Evolutionary conservation across 1,140 invertebrate species (phyloP), one percentile per base, ranked within the genome.

Genomic region (Diachasmimorpha longicaudata): DNA sequence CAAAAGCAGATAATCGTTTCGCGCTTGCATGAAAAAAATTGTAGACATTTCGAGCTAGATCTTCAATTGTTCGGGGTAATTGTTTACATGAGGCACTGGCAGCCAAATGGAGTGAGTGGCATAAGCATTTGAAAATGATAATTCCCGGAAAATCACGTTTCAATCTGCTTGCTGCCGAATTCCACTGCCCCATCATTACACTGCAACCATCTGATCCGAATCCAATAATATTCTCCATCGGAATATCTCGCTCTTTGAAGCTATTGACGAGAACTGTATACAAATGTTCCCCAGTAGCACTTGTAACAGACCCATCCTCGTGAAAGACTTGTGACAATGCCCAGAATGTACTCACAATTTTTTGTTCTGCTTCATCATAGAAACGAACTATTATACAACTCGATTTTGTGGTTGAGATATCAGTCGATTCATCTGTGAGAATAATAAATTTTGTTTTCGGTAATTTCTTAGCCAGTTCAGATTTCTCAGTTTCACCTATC

Each of bases 181-280:
- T 84, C 37, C 79, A 11, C 19, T 31, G 4, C 10, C 58, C 66
- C 66, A 68, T 68, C 66, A 68, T 68, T 4, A 68, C 66, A 14
- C 39, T 68, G 14, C 66, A 68, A 1, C 66, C 31, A 19, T 68
- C 66, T 13, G 31, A 68, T 5, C 66, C 85, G 72, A 87, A 88
- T 11, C 88, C 86, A 72, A 87, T 80, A 10, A 86, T 76, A 78
- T 89, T 88, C n/a, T 82, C 66, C 10, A 81, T 42, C 19, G 83
- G 84, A 55, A 88, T 79, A 2, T 78, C 69, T 48, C 76, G 21
- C n/a, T 79, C 72, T 66, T 82, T 52, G 46, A 88, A 82, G 13
- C 68, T 79, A 19, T 82, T 70, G 1, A 83, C 75, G 25, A 86
- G 66, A 39, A 37, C 70, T 23, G 74, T 37, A 77, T 83, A 86